Percentiles rank a stretch among this genome's conserved stretches.
These are phyloP conservation scores for Tyrophagus putrescentiae DNA, from an alignment of 1,140 invertebrate genomes.

Conservation along the genomic window DNA sequence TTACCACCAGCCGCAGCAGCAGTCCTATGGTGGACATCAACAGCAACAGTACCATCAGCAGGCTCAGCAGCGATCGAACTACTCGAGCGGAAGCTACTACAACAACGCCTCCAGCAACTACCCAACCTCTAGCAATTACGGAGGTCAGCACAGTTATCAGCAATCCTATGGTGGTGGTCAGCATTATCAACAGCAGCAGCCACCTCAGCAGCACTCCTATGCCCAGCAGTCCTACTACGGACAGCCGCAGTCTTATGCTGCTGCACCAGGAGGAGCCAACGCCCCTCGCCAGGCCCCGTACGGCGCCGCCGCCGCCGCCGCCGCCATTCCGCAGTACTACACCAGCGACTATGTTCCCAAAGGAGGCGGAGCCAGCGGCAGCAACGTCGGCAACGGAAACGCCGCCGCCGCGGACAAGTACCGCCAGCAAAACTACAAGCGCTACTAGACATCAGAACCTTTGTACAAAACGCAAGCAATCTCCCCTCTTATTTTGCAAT, in stretches of 20 bases:
- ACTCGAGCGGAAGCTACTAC: too few species aligned
- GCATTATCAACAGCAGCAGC: neutral
- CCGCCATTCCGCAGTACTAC: neutral
- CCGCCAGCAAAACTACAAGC: slow-evolving; percentile 3
- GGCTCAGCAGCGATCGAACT: neutral
- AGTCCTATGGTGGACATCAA: too few species aligned
- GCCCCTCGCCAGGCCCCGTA: neutral
- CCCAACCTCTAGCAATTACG: too few species aligned
- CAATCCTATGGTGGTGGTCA: too few species aligned
- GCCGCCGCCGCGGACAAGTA: neutral
- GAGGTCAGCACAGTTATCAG: too few species aligned
- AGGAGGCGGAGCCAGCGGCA: neutral
- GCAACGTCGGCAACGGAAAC: neutral
- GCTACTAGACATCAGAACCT: neutral
- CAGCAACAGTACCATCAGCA: too few species aligned
- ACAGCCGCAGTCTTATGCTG: neutral
- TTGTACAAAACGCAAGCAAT: neutral
- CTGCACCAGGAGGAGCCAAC: neutral
- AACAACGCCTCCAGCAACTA: too few species aligned
- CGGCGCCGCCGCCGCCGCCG: neutral
- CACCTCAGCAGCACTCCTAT: neutral
- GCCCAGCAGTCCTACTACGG: too few species aligned
- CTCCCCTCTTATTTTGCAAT: neutral
- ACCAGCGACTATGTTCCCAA: slow-evolving; percentile 12
- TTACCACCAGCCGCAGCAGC: neutral